Base-by-base conservation (phyloP, 1,140 invertebrate species). In the Cydia fagiglandana region DNA sequence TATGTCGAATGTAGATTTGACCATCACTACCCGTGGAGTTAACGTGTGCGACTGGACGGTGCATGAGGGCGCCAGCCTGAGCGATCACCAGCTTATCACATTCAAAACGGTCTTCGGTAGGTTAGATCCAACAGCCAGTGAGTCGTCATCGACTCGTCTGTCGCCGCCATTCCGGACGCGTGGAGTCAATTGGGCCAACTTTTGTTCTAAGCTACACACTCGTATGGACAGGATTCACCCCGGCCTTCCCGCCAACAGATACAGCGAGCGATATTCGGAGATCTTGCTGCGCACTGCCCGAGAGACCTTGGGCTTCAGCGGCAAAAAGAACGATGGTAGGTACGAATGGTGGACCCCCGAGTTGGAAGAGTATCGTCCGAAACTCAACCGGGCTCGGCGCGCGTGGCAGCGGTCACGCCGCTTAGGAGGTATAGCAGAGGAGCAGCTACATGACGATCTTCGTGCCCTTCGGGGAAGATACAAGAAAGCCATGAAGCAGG, bases 31-130 rank as follows among this genome's bases (percentile, higher is more conserved):
- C 0, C 53, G 81, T 0, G 77, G 81, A 0, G 41, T 80, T 0
- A 12, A 12, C 1, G 56, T 80, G 0, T 3, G 10, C 0, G 73
- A 73, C 0, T 86, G 83, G 84, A 50, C 0, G 5, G 83, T 86
- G 1, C 75, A 73, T 1, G 50, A 68, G 13, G 79, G 76, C 0
- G 64, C 20, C 15, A 79, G 78, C 53, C 56, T 41, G 13, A 84
- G 81, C 45, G 84, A 85, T 64, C 84, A 85, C 20, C 78, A 76
- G 1, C 76, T 85, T 0, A 80, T 85, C 0, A 79, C 79, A 0
- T 79, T 64, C 17, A 10, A 3, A 15, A 75, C 74, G 15, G n/a
- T 7, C 3, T 12, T 13, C 34, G 74, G 74, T 13, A 50, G 41
- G 41, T 45, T 45, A 45, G 41, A 12, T 45, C 12, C 9, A 10